phyloP scores from a whole-genome alignment of 2,888 invertebrate genomes.

The Drosophila dives region DNA sequence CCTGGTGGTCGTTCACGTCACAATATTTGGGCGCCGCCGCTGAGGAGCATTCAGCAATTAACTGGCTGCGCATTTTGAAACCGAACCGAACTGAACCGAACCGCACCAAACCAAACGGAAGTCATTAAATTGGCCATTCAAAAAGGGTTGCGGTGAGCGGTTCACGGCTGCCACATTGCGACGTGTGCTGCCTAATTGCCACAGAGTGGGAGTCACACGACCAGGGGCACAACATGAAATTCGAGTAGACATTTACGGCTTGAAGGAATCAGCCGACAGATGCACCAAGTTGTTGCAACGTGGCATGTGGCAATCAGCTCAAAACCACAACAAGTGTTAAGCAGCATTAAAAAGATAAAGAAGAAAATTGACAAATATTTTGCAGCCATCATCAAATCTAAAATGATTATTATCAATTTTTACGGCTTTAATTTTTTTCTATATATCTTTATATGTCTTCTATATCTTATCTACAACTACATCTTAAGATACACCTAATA shows the following conservation, averaged over 20 bases:
- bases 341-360: not conserved
- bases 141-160: conserved; percentile 64
- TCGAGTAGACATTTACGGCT: conserved; percentile 52
- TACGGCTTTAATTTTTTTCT: not conserved
- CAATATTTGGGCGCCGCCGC: conserved; percentile 27
- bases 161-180: conserved; percentile 12
- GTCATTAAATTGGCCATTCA: conserved; percentile 65
- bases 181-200: conserved; percentile 70
- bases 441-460: not conserved
- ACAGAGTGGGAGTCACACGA: conserved; percentile 29
- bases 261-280: conserved; percentile 1
- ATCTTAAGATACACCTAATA: not conserved
- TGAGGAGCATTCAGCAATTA: conserved; percentile 55
- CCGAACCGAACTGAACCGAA: conserved; percentile 21
- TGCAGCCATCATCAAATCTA: not conserved
- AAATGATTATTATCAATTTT: not conserved
- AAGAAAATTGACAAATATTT: not conserved
- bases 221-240: conserved; percentile 42
- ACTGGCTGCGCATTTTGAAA: conserved; percentile 37
- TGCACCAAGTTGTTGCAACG: not conserved
- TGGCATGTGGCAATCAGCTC: not conserved
- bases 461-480: not conserved
- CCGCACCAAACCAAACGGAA: conserved; percentile 53
- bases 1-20: conserved; percentile 12
- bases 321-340: not conserved